Conservation (phyloP, 1,140 invertebrate genomes). For the Carposina sasakii region DNA sequence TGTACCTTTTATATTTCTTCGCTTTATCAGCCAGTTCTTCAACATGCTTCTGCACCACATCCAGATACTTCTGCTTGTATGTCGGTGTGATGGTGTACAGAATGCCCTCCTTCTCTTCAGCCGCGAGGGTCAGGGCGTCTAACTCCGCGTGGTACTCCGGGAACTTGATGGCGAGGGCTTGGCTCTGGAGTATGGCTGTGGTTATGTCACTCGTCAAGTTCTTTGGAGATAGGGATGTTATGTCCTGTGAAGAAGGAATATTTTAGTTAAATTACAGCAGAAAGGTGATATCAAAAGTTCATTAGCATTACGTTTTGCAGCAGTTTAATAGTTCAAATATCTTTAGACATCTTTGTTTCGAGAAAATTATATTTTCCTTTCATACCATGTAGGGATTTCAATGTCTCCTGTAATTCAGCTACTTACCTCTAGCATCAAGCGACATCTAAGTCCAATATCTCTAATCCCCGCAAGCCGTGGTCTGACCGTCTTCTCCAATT, state of each 20-base stretch:
- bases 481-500: constrained; percentile 29
- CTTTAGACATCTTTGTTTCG: no score
- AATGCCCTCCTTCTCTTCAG: constrained; percentile 75
- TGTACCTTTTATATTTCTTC: constrained; percentile 73
- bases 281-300: no score
- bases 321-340: no score
- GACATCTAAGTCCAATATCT: constrained; percentile 38
- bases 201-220: constrained; percentile 45
- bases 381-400: no score
- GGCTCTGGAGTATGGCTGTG: constrained; percentile 28
- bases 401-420: background rate
- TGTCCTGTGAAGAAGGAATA: constrained; percentile 33
- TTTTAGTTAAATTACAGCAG: background rate
- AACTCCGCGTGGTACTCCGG: constrained; percentile 35
- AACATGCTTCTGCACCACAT: constrained; percentile 79
- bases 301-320: no score
- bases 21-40: constrained; percentile 76
- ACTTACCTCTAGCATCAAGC: constrained; percentile 47
- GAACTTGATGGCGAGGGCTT: constrained; percentile 37
- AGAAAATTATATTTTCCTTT: no score
- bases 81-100: constrained; percentile 78
- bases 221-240: constrained; percentile 39
- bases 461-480: constrained; percentile 33
- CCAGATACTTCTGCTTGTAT: constrained; percentile 78
- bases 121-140: constrained; percentile 48